Base-by-base conservation (phyloP, 1,140 invertebrate species). In the Nebria ingens region DNA sequence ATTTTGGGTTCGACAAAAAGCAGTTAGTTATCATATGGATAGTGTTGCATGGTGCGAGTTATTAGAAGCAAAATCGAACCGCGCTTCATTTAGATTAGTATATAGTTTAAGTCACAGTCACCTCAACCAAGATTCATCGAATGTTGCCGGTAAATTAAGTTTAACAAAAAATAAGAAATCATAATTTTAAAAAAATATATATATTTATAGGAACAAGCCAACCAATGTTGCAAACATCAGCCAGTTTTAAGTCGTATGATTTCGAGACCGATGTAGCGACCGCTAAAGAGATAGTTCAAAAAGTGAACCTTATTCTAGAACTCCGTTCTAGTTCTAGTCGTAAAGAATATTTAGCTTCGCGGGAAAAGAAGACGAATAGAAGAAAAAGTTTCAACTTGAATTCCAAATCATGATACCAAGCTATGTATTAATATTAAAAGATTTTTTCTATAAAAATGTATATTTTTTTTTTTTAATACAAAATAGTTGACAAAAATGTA, bases 261-360 rank as follows among this genome's bases (percentile, higher is more conserved):
- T 93, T 94, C 67, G 91, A 94, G 73, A 80, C 85, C 19, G 87
- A 92, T 57, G 75, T 80, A 13, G 73, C 75, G 9, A 82, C 78
- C 1, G 87, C 87, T 6, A 79, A 84, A 61, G 86, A 89, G 71
- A 92, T 95, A 21, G 85, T 92, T 2, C 80, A 85, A 54, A 94
- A 93, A 76, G 79, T 94, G 1, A 92, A 89, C 71, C 82, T 89
- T 55, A 93, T 94, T 58, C 67, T 96, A 53, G 86, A 93, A 62
- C 73, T 93, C 57, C 76, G 85, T 56, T 85, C 85, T 19, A 91
- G 86, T 68, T 74, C 78, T 2, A 83, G 84, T 45, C 75, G 89
- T 25, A 84, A 87, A 62, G 90, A 93, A 67, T 94, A 86, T 65
- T 64, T 85, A 21, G 74, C 74, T 2, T 70, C 78, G 22, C 73